phyloP scores from a whole-genome alignment of 2,113 vertebrate species.

The Rhea pennata region DNA sequence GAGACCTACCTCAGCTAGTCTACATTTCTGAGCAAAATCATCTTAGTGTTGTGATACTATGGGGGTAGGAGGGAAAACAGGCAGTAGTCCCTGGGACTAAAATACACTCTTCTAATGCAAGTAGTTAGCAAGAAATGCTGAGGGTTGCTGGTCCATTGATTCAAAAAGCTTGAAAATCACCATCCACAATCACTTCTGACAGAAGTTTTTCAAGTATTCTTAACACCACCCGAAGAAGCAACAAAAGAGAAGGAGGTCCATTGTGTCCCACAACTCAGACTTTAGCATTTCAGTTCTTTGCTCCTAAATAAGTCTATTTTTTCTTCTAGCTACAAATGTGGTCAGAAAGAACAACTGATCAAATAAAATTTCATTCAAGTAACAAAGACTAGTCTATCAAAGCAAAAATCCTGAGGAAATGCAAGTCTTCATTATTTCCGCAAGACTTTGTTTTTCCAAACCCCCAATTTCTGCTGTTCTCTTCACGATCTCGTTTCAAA shows the following conservation, averaged over 20 bases:
- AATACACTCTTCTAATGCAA: not conserved
- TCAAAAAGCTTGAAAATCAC: not conserved
- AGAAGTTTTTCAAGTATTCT: not conserved
- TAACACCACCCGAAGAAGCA: not conserved
- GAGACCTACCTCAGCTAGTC: not conserved
- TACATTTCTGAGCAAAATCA: not conserved
- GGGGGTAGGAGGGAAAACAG: not conserved
- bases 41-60: not conserved
- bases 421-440: not conserved
- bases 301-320: rapidly evolving
- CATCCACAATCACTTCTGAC: not conserved
- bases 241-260: not conserved
- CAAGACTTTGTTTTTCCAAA: not conserved
- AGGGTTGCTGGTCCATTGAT: not conserved
- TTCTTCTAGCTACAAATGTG: not conserved
- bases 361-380: not conserved
- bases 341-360: not conserved
- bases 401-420: not conserved
- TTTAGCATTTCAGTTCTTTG: not conserved
- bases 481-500: not conserved
- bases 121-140: not conserved
- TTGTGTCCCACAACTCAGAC: not conserved
- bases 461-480: not conserved
- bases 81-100: not conserved
- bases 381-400: not conserved